Percentiles rank a stretch among this genome's conserved stretches.
Evolutionary conservation across 1,140 invertebrate genomes (phyloP).

Genomic region (Thaumetopoea pityocampa): DNA sequence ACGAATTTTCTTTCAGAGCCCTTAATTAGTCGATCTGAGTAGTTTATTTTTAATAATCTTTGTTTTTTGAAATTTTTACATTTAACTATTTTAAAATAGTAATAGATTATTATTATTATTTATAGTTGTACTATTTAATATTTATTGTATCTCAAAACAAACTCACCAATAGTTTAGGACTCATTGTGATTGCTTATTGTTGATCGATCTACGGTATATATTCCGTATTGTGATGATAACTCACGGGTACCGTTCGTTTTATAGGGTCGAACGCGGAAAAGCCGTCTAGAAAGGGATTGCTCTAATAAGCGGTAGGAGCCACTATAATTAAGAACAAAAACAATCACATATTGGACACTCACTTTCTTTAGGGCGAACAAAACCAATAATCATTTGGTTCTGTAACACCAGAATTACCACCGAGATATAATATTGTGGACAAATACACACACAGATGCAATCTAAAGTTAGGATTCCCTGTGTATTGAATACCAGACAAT

Average conservation of each 20-base stretch:
- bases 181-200: slow-evolving; percentile 33
- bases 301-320: slow-evolving; percentile 6
- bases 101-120: too few species aligned
- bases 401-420: not conserved
- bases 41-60: too few species aligned
- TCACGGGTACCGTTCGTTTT: slow-evolving; percentile 34
- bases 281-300: slow-evolving; percentile 44
- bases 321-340: slow-evolving; percentile 1
- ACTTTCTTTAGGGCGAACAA: slow-evolving; percentile 8
- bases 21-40: too few species aligned
- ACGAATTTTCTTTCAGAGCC: too few species aligned
- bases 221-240: slow-evolving; percentile 30
- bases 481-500: too few species aligned
- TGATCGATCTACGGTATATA: slow-evolving; percentile 23
- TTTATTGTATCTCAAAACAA: too few species aligned
- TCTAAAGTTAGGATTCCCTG: too few species aligned
- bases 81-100: too few species aligned
- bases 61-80: too few species aligned
- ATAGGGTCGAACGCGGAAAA: slow-evolving; percentile 44
- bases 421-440: not conserved
- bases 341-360: slow-evolving; percentile 14
- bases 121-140: too few species aligned
- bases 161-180: slow-evolving; percentile 44
- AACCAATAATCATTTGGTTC: too few species aligned
- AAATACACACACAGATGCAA: too few species aligned